Base-by-base conservation (phyloP, 2,888 invertebrate species). In the Glomeris marginata region DNA sequence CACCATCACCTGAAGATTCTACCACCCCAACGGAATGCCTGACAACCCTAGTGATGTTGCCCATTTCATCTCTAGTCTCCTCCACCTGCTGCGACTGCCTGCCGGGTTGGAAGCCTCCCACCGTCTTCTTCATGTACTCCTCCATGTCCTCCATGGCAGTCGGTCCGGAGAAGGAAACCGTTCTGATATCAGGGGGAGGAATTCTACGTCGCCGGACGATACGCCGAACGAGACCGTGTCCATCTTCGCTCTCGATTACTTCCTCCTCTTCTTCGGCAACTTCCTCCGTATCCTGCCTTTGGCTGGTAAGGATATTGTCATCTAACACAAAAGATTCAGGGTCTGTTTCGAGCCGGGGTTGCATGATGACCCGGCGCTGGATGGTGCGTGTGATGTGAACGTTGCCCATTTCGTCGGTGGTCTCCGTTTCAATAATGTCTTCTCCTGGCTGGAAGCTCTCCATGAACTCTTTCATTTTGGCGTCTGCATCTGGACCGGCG, bases 391-490 rank as follows among this genome's bases (percentile, higher is more conserved):
- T 72, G 2, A 71, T 62, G 56, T 72, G 72, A 15, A 76, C 69
- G 58, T 75, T 75, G 8, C 77, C 74, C 54, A 67, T 65, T 37
- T 66, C 67, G 58, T 74, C 74, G 1, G 69, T 62, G 56, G 72
- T 71, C 59, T 72, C 67, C 16, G 68, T 69, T 62, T 74, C 73
- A 50, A 69, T 64, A 13, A 70, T 65, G 53, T 71, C 69, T 58
- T 74, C 72, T 10, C 73, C 73, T 49, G 72, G 72, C 47, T 67
- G 66, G 58, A 74, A 73, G 45, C 67, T 64, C 49, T 70, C 66
- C 36, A 74, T 68, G 55, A 71, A 74, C 47, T 72, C 68, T 53
- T 66, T 62, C 55, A 74, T 58, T 54, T 70, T 69, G 49, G 69
- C 62, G 48, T 74, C 71, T 21, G 73, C 73, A 56, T 73, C 70